A percentile compares a stretch with the other conserved stretches of the same genome.
These are phyloP conservation scores for Platyscapa corneri DNA, from an alignment of 1,140 invertebrate species.

Conservation along the genomic window DNA sequence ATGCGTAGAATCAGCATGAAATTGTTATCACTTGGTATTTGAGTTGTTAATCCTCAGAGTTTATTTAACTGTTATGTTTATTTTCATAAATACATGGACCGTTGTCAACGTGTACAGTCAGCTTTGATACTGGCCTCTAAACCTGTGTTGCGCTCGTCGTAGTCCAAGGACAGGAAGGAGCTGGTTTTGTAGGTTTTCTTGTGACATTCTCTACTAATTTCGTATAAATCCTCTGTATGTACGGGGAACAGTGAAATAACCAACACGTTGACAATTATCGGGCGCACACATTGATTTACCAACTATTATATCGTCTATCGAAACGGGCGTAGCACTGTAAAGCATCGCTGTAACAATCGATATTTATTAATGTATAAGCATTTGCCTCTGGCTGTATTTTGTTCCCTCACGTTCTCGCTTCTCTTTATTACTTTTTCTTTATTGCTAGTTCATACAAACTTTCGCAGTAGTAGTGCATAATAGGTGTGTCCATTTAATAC, in stretches of 20 bases:
- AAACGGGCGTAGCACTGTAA: constrained; percentile 32
- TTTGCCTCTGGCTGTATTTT: not conserved
- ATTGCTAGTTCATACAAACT: not conserved
- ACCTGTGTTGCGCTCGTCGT: too few species aligned
- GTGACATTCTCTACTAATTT: constrained; percentile 10
- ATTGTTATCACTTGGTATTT: not conserved
- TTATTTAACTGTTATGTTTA: not conserved
- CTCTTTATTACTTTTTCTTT: not conserved
- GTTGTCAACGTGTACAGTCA: too few species aligned
- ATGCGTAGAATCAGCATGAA: not conserved
- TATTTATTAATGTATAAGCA: constrained; percentile 31
- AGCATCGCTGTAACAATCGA: constrained; percentile 18
- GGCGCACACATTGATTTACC: constrained; percentile 44
- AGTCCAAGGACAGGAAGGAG: too few species aligned
- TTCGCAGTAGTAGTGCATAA: not conserved
- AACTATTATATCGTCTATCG: constrained; percentile 44
- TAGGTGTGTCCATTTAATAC: not conserved
- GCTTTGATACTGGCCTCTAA: too few species aligned
- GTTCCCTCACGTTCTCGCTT: not conserved
- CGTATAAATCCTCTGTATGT: not conserved
- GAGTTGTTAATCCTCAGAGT: not conserved
- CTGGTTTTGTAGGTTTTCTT: too few species aligned
- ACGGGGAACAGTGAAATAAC: not conserved
- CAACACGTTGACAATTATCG: constrained; percentile 43
- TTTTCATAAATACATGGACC: not conserved